Conservation (phyloP, 1,140 invertebrate species). For the Glomeris maerens region DNA sequence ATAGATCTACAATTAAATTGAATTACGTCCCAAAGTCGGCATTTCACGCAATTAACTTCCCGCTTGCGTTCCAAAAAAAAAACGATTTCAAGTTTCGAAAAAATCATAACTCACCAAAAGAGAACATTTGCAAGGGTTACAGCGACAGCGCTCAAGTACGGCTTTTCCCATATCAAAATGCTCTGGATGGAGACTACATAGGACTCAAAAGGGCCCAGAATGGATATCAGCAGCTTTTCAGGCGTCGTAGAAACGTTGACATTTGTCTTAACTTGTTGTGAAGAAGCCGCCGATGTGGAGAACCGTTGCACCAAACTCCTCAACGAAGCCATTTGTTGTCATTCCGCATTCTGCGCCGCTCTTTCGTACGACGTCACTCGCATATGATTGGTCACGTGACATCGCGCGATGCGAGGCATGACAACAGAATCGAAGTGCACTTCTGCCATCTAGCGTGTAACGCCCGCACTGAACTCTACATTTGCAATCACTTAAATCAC, state of each 20-base stretch:
- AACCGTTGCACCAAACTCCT: slow-evolving; percentile 6
- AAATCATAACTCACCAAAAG: slow-evolving; percentile 26
- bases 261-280: background rate
- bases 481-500: too few relatives aligned
- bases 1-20: too few relatives aligned
- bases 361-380: too few relatives aligned
- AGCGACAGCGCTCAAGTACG: slow-evolving; percentile 20
- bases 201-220: slow-evolving; percentile 22
- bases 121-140: slow-evolving; percentile 22
- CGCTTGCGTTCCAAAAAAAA: too few relatives aligned
- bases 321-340: slow-evolving; percentile 9
- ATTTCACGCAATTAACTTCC: too few relatives aligned
- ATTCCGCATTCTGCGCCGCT: background rate
- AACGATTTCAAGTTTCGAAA: too few relatives aligned
- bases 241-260: slow-evolving; percentile 1
- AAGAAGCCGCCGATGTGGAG: slow-evolving; percentile 7
- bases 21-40: too few relatives aligned
- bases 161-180: slow-evolving; percentile 25
- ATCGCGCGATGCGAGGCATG: background rate
- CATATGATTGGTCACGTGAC: slow-evolving; percentile 4
- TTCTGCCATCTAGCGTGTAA: too few relatives aligned
- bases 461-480: too few relatives aligned
- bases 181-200: slow-evolving; percentile 23
- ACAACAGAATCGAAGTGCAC: too few relatives aligned
- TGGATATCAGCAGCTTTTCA: slow-evolving; percentile 3